Evolutionary conservation across 2,888 invertebrate species (phyloP), one percentile per base, ranked within the genome.

Genomic region (Perithous albicinctus): DNA sequence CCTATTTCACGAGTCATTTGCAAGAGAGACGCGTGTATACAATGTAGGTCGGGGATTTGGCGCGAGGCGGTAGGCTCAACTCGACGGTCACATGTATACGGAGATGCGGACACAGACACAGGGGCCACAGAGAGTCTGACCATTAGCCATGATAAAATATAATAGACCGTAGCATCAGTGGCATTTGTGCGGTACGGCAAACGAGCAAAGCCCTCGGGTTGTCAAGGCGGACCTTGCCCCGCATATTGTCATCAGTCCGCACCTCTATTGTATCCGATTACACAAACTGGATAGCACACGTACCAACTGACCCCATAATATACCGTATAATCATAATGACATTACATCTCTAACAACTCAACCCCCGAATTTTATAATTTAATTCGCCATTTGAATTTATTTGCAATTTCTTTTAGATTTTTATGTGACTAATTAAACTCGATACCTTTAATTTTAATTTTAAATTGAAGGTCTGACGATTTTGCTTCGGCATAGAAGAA

Each of bases 71-170:
- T 54, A 59, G 43, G 61, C 43, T 32, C n/a, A 29, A 73, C 61
- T 59, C 78, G 35, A 59, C 41, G 48, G 29, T 35, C 73, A 61
- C 48, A 43, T 59, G 63, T n/a, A n/a, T n/a, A n/a, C n/a, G n/a
- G 26, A 69, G 35, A 51, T 63, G n/a, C 43, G 69, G 23, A 32
- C 38, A 64, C 69, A 73, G 29, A 18, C n/a, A n/a, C n/a, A n/a
- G n/a, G 59, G 29, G 32, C 59, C 18, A 32, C 38, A 69, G 74
- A 59, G 59, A 48, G 56, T 12, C 56, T 64, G 78, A 70, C 75
- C 78, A 82, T 82, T 76, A 82, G 66, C 75, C 75, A 72, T 82
- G 78, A 82, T 78, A 78, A 82, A 82, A 78, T 76, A 78, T 82
- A 82, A 82, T 78, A 66, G 78, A 78, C 82, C 59, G 67, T 76